These are phyloP conservation scores for Drosophila incognita DNA, from an alignment of 2,888 invertebrate species.

Conservation along the genomic window DNA sequence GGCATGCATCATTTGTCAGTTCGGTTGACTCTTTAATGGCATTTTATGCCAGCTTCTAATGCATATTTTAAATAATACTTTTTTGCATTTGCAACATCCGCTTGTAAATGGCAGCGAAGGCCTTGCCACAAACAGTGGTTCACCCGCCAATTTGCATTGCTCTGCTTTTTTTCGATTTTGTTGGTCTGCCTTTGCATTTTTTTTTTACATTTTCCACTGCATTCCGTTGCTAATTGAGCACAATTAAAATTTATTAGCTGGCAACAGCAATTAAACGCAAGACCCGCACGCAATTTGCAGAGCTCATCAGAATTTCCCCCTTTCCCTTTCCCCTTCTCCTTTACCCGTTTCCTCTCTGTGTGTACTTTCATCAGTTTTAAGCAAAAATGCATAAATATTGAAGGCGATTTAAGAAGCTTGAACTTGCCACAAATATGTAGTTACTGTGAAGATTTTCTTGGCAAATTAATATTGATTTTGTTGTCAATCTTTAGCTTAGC, in stretches of 20 bases:
- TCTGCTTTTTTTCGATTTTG: conserved; percentile 16
- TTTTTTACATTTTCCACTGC: conserved; percentile 58
- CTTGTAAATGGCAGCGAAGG: conserved; percentile 55
- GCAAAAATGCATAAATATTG: conserved; percentile 13
- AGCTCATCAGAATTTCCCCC: conserved; percentile 15
- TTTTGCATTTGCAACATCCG: conserved; percentile 51
- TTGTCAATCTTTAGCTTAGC: not conserved
- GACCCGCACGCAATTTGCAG: conserved; percentile 51
- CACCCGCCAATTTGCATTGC: conserved; percentile 55
- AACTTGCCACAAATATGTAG: not conserved
- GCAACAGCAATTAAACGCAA: conserved; percentile 78
- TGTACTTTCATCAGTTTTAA: conserved; percentile 36
- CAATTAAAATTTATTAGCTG: conserved; percentile 82
- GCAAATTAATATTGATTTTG: not conserved
- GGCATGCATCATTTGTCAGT: conserved; percentile 26
- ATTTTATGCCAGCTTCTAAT: conserved; percentile 47
- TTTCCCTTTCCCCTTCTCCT: not conserved
- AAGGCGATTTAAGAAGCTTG: not conserved
- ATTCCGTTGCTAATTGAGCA: conserved; percentile 77
- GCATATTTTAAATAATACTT: conserved; percentile 45
- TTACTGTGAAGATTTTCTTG: not conserved
- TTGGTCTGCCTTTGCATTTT: not conserved
- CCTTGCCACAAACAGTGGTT: conserved; percentile 30
- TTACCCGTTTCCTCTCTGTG: not conserved
- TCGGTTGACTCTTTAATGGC: conserved; percentile 18